These are phyloP conservation scores for Choristoneura fumiferana DNA, from an alignment of 1,140 invertebrate genomes.

Conservation along the genomic window DNA sequence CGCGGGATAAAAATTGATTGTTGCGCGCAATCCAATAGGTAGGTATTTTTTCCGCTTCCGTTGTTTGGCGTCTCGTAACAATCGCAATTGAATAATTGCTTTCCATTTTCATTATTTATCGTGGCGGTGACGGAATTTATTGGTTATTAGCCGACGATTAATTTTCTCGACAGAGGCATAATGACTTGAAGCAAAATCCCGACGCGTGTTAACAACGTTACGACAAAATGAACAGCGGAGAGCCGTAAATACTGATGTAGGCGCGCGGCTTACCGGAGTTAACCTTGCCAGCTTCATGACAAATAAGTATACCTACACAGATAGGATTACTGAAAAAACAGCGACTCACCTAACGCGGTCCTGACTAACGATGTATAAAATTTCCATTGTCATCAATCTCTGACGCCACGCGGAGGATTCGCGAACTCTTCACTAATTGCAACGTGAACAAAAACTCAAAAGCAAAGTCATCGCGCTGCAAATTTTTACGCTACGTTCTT, in stretches of 20 bases:
- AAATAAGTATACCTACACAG: constrained; percentile 50
- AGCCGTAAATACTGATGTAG: constrained; percentile 33
- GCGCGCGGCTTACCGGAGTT: constrained; percentile 28
- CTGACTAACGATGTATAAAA: constrained; percentile 77
- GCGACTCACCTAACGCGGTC: constrained; percentile 67
- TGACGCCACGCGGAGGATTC: constrained; percentile 73
- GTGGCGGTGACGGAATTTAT: constrained; percentile 58
- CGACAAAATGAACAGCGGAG: constrained; percentile 25
- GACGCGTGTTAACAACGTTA: constrained; percentile 26
- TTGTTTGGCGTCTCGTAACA: constrained; percentile 39
- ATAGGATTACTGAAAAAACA: constrained; percentile 71
- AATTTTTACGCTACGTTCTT: constrained; percentile 61
- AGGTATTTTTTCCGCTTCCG: constrained; percentile 43
- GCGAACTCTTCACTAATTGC: constrained; percentile 76
- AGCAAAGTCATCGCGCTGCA: constrained; percentile 67
- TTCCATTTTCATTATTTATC: constrained; percentile 58
- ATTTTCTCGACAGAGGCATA: constrained; percentile 29
- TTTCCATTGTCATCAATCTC: constrained; percentile 78
- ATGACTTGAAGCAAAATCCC: constrained; percentile 13
- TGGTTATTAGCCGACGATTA: constrained; percentile 52
- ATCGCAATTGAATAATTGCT: constrained; percentile 41
- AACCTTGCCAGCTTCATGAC: constrained; percentile 36
- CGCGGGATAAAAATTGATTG: constrained; percentile 59
- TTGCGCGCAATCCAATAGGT: constrained; percentile 38
- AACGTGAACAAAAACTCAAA: constrained; percentile 75